These are phyloP conservation scores for Alligator mississippiensis DNA, from an alignment of 2,113 vertebrate species.

Conservation along the genomic window DNA sequence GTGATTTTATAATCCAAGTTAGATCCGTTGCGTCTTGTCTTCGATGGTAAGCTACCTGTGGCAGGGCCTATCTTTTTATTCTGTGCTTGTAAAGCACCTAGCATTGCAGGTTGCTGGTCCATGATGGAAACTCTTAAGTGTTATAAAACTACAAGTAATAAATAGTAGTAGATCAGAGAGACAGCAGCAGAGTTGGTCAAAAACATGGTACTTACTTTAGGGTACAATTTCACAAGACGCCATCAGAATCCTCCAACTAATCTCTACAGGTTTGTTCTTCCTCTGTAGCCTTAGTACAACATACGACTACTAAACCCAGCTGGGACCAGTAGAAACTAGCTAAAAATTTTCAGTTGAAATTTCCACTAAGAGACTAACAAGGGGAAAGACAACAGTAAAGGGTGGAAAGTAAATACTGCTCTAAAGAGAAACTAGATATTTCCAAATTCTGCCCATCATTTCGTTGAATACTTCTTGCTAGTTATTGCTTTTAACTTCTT, in stretches of 20 bases:
- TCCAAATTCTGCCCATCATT: conserved; percentile 23
- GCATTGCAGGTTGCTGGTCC: conserved; percentile 10
- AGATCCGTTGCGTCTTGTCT: not conserved
- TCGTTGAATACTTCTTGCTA: conserved; percentile 38
- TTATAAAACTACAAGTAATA: not conserved
- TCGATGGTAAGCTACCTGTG: not conserved
- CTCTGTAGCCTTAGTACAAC: not conserved
- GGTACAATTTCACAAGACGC: not conserved
- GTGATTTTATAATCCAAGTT: not conserved
- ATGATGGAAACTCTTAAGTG: not conserved
- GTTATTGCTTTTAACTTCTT: conserved; percentile 66
- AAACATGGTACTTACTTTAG: no score
- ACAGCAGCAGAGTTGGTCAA: not conserved
- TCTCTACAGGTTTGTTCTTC: not conserved
- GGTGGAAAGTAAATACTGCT: conserved; percentile 44
- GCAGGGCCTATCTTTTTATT: not conserved
- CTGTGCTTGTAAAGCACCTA: not conserved
- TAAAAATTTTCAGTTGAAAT: conserved; percentile 47
- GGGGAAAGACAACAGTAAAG: conserved; percentile 61
- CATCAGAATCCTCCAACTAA: not conserved
- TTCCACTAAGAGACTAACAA: conserved; percentile 18
- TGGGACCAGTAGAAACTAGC: not conserved
- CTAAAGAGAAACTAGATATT: conserved; percentile 27
- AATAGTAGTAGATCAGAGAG: not conserved
- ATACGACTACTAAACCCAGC: not conserved